Percentiles rank a stretch among this genome's conserved stretches.
Evolutionary conservation across 1,140 invertebrate genomes (phyloP).

Genomic region (Eulimnadia texana): DNA sequence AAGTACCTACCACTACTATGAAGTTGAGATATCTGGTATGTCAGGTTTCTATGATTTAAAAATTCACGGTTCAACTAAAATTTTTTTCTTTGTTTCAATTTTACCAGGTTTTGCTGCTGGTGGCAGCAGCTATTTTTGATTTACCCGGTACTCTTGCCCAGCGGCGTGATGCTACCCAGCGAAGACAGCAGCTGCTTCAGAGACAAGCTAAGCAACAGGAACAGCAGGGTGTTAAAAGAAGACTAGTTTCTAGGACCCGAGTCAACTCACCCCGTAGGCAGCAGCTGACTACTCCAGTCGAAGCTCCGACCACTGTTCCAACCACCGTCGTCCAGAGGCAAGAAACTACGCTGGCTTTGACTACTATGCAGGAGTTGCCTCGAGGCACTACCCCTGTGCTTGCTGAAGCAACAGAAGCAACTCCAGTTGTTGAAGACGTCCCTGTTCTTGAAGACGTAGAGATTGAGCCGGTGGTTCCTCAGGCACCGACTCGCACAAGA

Average conservation of each 20-base stretch:
- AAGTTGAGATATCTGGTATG: slow-evolving; percentile 10
- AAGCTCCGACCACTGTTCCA: not conserved
- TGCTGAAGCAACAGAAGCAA: too few relatives aligned
- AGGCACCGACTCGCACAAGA: slow-evolving; percentile 11
- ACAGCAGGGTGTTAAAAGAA: not conserved
- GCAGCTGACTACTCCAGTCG: not conserved
- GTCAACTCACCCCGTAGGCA: not conserved
- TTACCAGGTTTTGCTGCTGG: slow-evolving; percentile 6
- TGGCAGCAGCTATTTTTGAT: slow-evolving; percentile 7
- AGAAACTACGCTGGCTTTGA: not conserved
- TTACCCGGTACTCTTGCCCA: not conserved
- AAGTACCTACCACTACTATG: not conserved
- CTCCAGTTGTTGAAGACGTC: not conserved
- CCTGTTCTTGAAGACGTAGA: not conserved
- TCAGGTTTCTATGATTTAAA: not conserved
- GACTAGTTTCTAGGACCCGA: not conserved
- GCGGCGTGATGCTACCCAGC: not conserved
- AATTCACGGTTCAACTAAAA: not conserved
- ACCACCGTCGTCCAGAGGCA: not conserved
- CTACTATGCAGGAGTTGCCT: too few relatives aligned
- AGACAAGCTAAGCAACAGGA: not conserved
- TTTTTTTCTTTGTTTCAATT: not conserved
- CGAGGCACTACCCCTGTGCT: too few relatives aligned
- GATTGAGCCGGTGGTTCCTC: not conserved
- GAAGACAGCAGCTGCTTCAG: not conserved